phyloP scores from a whole-genome alignment of 2,113 vertebrate genomes.

The Kobus ellipsiprymnus region DNA sequence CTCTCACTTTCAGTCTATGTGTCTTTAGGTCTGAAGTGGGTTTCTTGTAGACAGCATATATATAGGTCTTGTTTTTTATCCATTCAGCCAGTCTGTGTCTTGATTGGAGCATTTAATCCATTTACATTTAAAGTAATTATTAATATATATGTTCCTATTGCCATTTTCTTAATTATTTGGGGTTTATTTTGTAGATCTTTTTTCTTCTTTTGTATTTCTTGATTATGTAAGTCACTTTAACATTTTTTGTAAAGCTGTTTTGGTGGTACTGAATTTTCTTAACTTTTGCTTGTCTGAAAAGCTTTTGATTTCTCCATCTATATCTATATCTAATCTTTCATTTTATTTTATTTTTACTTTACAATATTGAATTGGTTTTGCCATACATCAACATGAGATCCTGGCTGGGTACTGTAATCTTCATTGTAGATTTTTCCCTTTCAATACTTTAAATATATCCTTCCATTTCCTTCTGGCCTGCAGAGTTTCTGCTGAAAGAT shows the following conservation, averaged over 20 bases:
- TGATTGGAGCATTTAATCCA: not conserved
- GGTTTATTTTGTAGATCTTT: not conserved
- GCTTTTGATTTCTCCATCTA: not conserved
- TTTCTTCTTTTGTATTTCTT: not conserved
- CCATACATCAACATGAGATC: not conserved
- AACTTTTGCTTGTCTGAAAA: not conserved
- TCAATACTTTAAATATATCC: not conserved
- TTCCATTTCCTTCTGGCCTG: not conserved
- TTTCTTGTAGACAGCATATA: not conserved
- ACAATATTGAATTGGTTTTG: no score
- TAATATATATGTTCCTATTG: not conserved
- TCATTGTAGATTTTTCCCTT: not conserved
- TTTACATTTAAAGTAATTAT: not conserved
- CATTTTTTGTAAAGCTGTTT: not conserved
- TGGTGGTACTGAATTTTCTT: not conserved
- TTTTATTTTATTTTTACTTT: no score
- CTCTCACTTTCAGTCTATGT: not conserved
- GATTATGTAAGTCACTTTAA: not conserved
- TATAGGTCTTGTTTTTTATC: not conserved
- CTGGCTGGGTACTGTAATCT: not conserved
- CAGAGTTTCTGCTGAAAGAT: not conserved
- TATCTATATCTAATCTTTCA: no score
- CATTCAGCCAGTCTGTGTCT: not conserved
- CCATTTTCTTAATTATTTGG: not conserved
- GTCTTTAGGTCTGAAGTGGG: not conserved